Conservation (phyloP, 2,888 invertebrate species). For the Bhutanitis thaidina region DNA sequence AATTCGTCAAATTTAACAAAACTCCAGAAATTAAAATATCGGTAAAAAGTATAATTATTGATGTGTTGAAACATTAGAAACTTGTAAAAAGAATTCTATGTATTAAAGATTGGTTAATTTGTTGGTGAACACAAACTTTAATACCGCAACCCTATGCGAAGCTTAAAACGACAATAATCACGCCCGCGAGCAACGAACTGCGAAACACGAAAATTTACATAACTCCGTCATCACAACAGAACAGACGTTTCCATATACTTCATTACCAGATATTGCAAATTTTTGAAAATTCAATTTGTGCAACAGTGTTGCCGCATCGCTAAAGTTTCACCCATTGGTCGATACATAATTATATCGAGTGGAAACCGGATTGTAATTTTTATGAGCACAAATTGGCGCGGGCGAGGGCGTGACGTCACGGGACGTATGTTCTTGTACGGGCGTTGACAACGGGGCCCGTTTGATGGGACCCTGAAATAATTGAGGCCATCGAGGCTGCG, state of each 20-base stretch:
- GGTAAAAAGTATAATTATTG: no score
- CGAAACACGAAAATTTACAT: slow-evolving; percentile 21
- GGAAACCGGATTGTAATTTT: slow-evolving; percentile 48
- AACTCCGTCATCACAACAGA: slow-evolving; percentile 12
- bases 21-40: no score
- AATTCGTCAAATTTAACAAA: no score
- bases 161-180: slow-evolving; percentile 20
- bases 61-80: no score
- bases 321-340: slow-evolving; percentile 20
- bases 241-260: slow-evolving; percentile 1
- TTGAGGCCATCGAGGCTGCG: slow-evolving; percentile 1
- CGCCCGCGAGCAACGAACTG: slow-evolving; percentile 23
- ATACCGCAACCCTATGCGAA: slow-evolving; percentile 13
- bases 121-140: not conserved
- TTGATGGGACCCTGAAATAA: slow-evolving; percentile 7
- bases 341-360: slow-evolving; percentile 42
- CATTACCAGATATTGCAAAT: slow-evolving; percentile 10
- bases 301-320: slow-evolving; percentile 14
- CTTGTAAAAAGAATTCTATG: no score
- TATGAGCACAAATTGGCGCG: slow-evolving; percentile 49
- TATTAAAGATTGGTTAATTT: no score
- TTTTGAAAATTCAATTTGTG: not conserved
- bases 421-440: slow-evolving; percentile 24
- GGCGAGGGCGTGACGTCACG: slow-evolving; percentile 42
- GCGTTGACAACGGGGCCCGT: slow-evolving; percentile 12